phyloP scores from a whole-genome alignment of 2,797 vertebrate species.

The Mycteria americana region DNA sequence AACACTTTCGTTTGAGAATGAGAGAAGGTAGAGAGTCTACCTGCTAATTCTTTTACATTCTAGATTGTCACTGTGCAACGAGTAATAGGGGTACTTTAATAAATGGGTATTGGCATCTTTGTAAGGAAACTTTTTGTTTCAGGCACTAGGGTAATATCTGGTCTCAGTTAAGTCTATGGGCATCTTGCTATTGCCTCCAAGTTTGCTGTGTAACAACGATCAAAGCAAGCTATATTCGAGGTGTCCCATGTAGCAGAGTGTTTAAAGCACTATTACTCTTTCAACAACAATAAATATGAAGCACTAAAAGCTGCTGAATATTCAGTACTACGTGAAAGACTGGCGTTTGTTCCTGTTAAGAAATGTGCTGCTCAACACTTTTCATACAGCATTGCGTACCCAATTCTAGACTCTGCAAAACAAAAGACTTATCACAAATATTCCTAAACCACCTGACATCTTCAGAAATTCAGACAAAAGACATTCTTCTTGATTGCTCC shows the following conservation, averaged over 20 bases:
- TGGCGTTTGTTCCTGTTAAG: background rate
- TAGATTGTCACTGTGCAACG: background rate
- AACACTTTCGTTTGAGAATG: background rate
- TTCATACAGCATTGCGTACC: background rate
- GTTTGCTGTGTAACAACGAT: background rate
- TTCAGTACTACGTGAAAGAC: background rate
- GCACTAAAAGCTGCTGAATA: constrained; percentile 2
- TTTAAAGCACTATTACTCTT: background rate
- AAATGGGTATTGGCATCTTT: background rate
- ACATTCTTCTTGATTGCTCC: background rate
- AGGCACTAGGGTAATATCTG: background rate
- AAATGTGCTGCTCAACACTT: background rate
- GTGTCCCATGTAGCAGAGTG: background rate
- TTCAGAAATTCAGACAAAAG: constrained; percentile 54
- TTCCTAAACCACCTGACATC: constrained; percentile 28
- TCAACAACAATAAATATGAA: constrained; percentile 8
- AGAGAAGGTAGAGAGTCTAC: background rate
- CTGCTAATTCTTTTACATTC: background rate
- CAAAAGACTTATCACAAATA: constrained; percentile 37
- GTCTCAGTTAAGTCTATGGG: background rate
- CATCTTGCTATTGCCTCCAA: background rate
- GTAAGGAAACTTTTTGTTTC: background rate
- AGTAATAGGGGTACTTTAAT: background rate
- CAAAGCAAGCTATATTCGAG: background rate
- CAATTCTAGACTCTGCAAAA: constrained; percentile 1